phyloP scores from a whole-genome alignment of 2,797 vertebrate genomes.

The Gobio occitaniae region DNA sequence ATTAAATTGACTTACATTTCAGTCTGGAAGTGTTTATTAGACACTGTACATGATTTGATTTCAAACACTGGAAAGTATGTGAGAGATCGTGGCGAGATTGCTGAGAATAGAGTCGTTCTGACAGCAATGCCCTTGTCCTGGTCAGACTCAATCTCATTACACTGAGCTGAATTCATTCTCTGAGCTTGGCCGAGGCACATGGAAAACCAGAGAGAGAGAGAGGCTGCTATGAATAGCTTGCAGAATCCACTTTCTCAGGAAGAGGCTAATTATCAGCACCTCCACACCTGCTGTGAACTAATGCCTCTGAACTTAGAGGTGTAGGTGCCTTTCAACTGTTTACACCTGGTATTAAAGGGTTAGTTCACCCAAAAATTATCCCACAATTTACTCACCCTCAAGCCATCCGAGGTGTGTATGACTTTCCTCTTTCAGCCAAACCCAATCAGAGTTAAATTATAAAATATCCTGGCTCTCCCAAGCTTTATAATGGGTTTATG shows the following conservation, averaged over 20 bases:
- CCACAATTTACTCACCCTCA: too few relatives aligned
- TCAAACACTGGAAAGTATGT: background rate
- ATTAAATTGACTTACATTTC: background rate
- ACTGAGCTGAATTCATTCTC: constrained; percentile 41
- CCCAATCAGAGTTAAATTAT: too few relatives aligned
- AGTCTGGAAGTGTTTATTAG: background rate
- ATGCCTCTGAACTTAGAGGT: background rate
- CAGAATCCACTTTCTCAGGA: constrained; percentile 69
- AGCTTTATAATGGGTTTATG: too few relatives aligned
- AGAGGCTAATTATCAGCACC: constrained; percentile 63
- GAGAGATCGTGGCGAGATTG: background rate
- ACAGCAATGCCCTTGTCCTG: constrained; percentile 52
- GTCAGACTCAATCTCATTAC: constrained; percentile 59
- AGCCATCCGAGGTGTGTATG: too few relatives aligned
- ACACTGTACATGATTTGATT: background rate
- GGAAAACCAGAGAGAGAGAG: constrained; percentile 25
- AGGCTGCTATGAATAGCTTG: constrained; percentile 22
- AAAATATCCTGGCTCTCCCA: too few relatives aligned
- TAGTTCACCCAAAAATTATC: too few relatives aligned
- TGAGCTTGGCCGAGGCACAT: constrained; percentile 48
- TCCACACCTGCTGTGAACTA: constrained; percentile 8
- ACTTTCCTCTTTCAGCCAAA: too few relatives aligned
- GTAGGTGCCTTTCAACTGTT: background rate
- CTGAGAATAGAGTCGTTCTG: constrained; percentile 3
- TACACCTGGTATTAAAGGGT: too few relatives aligned